Base-by-base conservation (phyloP, 2,113 vertebrate species). In the Numida meleagris region DNA sequence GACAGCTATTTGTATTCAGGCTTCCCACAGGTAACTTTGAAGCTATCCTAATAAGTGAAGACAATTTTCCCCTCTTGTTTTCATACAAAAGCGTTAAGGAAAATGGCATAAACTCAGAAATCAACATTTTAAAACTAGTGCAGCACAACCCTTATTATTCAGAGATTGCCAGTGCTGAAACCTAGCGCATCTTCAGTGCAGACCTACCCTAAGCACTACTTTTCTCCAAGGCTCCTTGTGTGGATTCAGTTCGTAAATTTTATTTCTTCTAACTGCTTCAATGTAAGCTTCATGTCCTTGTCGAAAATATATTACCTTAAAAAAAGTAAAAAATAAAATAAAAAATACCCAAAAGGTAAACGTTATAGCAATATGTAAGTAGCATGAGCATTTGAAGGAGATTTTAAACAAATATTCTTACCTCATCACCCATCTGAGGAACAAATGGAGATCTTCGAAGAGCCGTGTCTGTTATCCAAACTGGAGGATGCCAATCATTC, bases 401-500 rank as follows among this genome's bases (percentile, higher is more conserved):
- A 13, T 29, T 63, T 74, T 14, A 31, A 31, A 65, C 42, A 29
- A 38, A 20, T 5, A 67, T 7, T 86, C 97, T 97, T 89, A 99
- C 99, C 98, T 99, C 99, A 21, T 99, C 99, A 1, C 99, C 99
- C 99, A 99, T 99, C 79, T 99, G 99, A 59, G 99, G 99, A 87
- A 99, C 99, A 96, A 99, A 99, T 17, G 99, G 99, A 80, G 99
- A 99, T 93, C 98, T 99, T 76, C 99, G 97, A 65, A 99, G 99
- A 89, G 98, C 97, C 25, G 99, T 98, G 77, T 99, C 99, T 2
- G 99, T 99, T 95, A 99, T 99, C 99, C 99, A 99, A 0, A 97
- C 95, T 0, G 99, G 98, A 75, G 99, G 99, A 76, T 98, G 98
- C 84, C 98, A 99, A 74, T 99, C 99, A 59, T 97, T 98, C 2